phyloP scores from a whole-genome alignment of 2,888 invertebrate species.

The Rhingia rostrata region DNA sequence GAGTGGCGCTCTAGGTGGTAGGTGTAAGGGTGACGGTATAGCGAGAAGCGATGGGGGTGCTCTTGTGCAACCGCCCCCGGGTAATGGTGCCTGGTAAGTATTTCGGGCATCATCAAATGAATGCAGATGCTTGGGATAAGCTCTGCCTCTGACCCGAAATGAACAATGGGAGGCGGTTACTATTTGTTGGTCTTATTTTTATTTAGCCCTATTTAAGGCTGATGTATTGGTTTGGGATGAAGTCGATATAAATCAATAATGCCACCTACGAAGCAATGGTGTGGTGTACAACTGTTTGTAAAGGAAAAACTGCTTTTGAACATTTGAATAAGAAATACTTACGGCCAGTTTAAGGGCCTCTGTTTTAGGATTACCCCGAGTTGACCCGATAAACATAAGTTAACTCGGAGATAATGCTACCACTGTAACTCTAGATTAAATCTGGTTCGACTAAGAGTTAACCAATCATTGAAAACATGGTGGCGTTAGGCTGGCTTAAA shows the following conservation, averaged over 20 bases:
- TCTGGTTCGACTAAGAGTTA: too few species aligned
- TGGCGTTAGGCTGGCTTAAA: too few species aligned
- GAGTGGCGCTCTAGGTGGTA: constrained; percentile 7
- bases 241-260: background rate
- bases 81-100: constrained; percentile 69
- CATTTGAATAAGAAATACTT: too few species aligned
- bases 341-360: too few species aligned
- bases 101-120: constrained; percentile 73
- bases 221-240: background rate
- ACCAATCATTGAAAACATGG: too few species aligned
- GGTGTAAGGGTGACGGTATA: background rate
- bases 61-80: constrained; percentile 55
- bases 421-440: too few species aligned
- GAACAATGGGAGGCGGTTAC: constrained; percentile 64
- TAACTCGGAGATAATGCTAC: too few species aligned
- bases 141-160: constrained; percentile 61
- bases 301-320: too few species aligned
- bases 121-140: constrained; percentile 73
- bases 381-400: too few species aligned
- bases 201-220: background rate
- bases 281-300: too few species aligned
- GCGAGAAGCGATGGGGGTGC: background rate
- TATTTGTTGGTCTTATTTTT: constrained; percentile 18
- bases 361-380: too few species aligned
- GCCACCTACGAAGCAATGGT: too few species aligned